Evolutionary conservation across 1,140 invertebrate species (phyloP), one percentile per base, ranked within the genome.

Genomic region (Leptopilina boulardi): DNA sequence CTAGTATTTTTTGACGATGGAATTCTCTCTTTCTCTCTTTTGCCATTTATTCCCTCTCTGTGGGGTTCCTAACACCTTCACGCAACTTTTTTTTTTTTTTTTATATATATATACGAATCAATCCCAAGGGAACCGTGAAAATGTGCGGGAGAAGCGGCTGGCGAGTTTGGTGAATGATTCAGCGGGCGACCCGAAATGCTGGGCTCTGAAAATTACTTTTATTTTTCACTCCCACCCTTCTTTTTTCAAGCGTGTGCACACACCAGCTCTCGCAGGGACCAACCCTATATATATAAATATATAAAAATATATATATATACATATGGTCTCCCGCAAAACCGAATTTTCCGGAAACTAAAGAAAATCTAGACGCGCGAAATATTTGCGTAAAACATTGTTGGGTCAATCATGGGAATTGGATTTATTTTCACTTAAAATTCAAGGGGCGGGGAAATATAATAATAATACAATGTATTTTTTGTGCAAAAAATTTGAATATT

Each of bases 171-270:
- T 66, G 59, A 66, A 66, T 30, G 23, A 66, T 66, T 66, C 59
- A 66, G 23, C 26, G 21, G 21, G 54, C 54, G 54, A 56, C 54
- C 54, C 54, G 54, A n/a, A 56, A 66, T 66, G 56, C 56, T 15
- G 10, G 23, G 23, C 56, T 2, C 56, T 66, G 59, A 66, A 66
- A 66, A 66, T 66, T 66, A 66, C 59, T 66, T 66, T 66, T 38
- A 38, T 38, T 38, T 38, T 38, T 38, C 34, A 8, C 34, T 9
- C 34, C 34, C n/a, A n/a, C n/a, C n/a, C n/a, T 54, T 56, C 23
- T 23, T 13, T 23, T 26, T 30, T 30, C 21, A 13, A 51, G 8
- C 23, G 23, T 23, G 23, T 66, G 54, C 54, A 59, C 21, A 59
- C 19, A 9, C 54, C 10, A 47, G 15, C 23, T 23, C 11, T 2